Evolutionary conservation across 2,888 invertebrate genomes (phyloP).

Genomic region (Rutpela maculata): DNA sequence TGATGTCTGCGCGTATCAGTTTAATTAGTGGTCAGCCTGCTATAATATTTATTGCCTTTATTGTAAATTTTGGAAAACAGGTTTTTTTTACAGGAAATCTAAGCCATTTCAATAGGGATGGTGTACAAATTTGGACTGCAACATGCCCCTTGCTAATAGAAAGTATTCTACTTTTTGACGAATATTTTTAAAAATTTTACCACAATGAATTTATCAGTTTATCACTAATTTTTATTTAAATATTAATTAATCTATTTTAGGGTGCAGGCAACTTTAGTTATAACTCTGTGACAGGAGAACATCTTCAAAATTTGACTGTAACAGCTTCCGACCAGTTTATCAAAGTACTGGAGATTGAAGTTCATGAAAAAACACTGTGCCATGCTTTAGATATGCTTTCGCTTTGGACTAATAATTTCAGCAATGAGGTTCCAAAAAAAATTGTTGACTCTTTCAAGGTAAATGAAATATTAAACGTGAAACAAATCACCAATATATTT

Average conservation of each 20-base stretch:
- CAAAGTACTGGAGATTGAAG: constrained; percentile 89
- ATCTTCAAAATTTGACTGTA: constrained; percentile 78
- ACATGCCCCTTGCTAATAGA: no score
- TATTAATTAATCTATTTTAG: constrained; percentile 61
- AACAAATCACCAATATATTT: background rate
- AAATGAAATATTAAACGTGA: constrained; percentile 32
- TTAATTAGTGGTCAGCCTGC: no score
- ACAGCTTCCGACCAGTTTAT: constrained; percentile 82
- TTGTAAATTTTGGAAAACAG: no score
- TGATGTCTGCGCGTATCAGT: no score
- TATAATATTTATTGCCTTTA: no score
- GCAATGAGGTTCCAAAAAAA: constrained; percentile 79
- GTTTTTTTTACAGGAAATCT: no score
- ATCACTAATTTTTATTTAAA: background rate
- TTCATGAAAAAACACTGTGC: constrained; percentile 93
- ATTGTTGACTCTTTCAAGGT: constrained; percentile 81
- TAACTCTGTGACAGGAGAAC: constrained; percentile 80
- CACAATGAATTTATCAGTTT: no score
- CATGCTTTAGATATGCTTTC: constrained; percentile 88
- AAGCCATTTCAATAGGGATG: no score
- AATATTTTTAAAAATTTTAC: background rate
- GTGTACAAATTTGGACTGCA: no score
- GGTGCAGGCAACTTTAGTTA: constrained; percentile 85
- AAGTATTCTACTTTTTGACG: no score
- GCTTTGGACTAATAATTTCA: constrained; percentile 84